These are phyloP conservation scores for Triops cancriformis DNA, from an alignment of 1,140 invertebrate genomes.

Conservation along the genomic window DNA sequence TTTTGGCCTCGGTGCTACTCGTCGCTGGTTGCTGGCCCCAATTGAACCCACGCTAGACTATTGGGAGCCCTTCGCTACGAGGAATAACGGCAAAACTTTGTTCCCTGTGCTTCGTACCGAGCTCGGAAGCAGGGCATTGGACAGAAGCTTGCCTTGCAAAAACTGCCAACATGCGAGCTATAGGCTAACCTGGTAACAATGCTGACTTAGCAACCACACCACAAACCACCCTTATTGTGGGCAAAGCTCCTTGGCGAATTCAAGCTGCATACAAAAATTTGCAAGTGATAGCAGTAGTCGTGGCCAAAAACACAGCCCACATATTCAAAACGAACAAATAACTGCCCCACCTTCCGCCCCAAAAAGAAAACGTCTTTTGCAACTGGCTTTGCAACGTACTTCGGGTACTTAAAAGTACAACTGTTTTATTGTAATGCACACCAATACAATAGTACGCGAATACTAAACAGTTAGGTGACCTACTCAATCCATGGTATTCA, in stretches of 20 bases:
- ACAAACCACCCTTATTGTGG: not conserved
- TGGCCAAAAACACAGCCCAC: not conserved
- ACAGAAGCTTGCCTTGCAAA: constrained; percentile 1
- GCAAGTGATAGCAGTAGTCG: not conserved
- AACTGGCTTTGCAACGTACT: no score
- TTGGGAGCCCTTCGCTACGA: not conserved
- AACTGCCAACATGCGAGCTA: not conserved
- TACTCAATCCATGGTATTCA: no score
- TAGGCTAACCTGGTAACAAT: constrained; percentile 10
- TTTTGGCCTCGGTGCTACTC: constrained; percentile 7
- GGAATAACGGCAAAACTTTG: constrained; percentile 6
- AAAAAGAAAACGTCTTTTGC: no score
- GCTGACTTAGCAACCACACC: not conserved
- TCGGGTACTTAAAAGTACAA: no score
- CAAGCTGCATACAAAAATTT: not conserved
- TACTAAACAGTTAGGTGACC: no score
- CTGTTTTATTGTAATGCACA: no score
- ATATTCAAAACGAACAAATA: not conserved
- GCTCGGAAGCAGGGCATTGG: not conserved
- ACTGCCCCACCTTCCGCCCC: no score
- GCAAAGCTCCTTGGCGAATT: not conserved
- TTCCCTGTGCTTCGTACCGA: not conserved
- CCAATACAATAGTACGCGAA: no score
- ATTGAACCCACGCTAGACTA: not conserved
- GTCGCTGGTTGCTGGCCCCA: not conserved